Percentiles rank a stretch among this genome's conserved stretches.
phyloP scores from a whole-genome alignment of 2,113 vertebrate genomes.

The Grus americana region DNA sequence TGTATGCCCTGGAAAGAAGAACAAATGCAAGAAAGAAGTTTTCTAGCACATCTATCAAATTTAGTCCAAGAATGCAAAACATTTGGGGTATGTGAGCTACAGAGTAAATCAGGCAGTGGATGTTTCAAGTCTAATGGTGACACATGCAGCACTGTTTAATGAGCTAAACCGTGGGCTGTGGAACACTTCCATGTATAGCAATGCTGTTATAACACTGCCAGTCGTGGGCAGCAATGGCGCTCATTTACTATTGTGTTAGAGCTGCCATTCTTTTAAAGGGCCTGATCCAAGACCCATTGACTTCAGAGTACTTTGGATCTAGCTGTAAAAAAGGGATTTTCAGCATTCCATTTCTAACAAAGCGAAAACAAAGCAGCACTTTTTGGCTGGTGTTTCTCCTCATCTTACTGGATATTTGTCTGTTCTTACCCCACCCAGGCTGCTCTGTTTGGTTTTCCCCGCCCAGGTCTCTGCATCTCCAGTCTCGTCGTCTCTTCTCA shows the following conservation, averaged over 20 bases:
- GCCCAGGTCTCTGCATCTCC: constrained; percentile 12
- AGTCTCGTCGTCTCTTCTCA: background rate
- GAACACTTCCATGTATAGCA: constrained; percentile 69
- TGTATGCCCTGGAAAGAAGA: background rate
- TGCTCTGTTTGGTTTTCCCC: constrained; percentile 42
- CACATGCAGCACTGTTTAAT: constrained; percentile 48
- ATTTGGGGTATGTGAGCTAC: constrained; percentile 29
- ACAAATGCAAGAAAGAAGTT: background rate
- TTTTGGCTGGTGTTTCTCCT: constrained; percentile 26
- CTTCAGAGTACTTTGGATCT: background rate
- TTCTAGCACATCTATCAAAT: constrained; percentile 14
- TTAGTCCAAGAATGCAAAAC: constrained; percentile 56
- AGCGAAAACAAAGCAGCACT: background rate
- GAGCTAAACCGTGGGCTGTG: constrained; percentile 53
- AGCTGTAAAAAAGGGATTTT: background rate
- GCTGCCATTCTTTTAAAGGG: background rate
- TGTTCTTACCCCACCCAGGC: constrained; percentile 40
- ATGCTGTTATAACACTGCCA: background rate
- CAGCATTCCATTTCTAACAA: constrained; percentile 13
- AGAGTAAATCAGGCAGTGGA: constrained; percentile 28
- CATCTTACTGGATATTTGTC: constrained; percentile 30
- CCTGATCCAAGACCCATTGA: background rate
- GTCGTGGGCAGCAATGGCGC: background rate
- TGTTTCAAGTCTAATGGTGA: constrained; percentile 27
- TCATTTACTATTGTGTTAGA: constrained; percentile 1